Conservation (phyloP, 2,888 invertebrate genomes). For the Syrphus vitripennis region DNA sequence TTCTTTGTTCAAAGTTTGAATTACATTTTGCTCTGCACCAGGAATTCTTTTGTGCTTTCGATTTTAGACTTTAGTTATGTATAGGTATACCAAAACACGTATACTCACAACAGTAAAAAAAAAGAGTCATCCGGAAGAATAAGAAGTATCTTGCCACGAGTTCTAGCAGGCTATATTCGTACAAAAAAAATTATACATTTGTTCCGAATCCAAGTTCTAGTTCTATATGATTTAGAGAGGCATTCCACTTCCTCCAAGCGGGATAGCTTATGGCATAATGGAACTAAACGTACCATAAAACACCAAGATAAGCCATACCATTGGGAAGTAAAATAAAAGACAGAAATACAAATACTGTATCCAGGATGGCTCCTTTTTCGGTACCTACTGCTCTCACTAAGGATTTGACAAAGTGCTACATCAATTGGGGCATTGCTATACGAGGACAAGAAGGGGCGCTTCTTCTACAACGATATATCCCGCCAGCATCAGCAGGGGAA, state of each 20-base stretch:
- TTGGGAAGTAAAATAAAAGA: conserved; percentile 37
- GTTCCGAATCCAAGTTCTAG: conserved; percentile 60
- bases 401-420: conserved; percentile 71
- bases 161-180: neutral
- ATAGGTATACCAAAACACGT: conserved; percentile 24
- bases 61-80: conserved; percentile 64
- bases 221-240: conserved; percentile 43
- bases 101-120: conserved; percentile 18
- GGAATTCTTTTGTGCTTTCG: conserved; percentile 34
- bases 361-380: conserved; percentile 55
- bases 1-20: conserved; percentile 66
- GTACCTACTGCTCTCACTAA: conserved; percentile 49
- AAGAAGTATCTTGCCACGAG: conserved; percentile 20
- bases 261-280: conserved; percentile 67
- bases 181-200: conserved; percentile 40
- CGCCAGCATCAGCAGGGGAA: conserved; percentile 36
- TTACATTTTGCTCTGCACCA: conserved; percentile 51
- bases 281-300: conserved; percentile 71
- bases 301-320: conserved; percentile 68
- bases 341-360: conserved; percentile 28
- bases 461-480: conserved; percentile 37
- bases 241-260: conserved; percentile 30
- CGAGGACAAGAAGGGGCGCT: conserved; percentile 28
- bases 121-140: conserved; percentile 5
- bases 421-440: conserved; percentile 67